phyloP scores from a whole-genome alignment of 2,888 invertebrate species.

The Bombylius major region DNA sequence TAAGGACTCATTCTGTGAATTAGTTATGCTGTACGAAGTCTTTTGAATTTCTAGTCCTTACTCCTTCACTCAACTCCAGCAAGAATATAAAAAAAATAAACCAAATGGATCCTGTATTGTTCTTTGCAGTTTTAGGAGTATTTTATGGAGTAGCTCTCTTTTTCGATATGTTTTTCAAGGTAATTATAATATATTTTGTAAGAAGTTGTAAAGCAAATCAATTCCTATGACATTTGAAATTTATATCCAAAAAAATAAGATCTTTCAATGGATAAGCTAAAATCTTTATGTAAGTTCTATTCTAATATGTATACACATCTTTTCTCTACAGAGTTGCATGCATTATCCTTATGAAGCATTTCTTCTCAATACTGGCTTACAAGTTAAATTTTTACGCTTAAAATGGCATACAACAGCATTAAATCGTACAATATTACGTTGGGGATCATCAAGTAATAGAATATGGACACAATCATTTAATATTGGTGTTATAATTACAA shows the following conservation, averaged over 20 bases:
- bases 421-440: conserved; percentile 60
- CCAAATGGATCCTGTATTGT: conserved; percentile 51
- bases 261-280: too few species aligned
- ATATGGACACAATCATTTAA: conserved; percentile 52
- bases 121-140: conserved; percentile 46
- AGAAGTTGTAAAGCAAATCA: not conserved
- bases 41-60: too few species aligned
- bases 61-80: too few species aligned
- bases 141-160: conserved; percentile 60
- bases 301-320: not conserved
- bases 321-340: conserved; percentile 60
- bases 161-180: conserved; percentile 75
- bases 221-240: not conserved
- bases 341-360: conserved; percentile 70
- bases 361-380: conserved; percentile 61
- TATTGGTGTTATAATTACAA: conserved; percentile 46
- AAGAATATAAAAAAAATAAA: not conserved
- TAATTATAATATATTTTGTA: too few species aligned
- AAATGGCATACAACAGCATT: conserved; percentile 70
- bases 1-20: too few species aligned
- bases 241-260: too few species aligned
- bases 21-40: too few species aligned
- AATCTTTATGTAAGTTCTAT: too few species aligned
- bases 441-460: conserved; percentile 42
- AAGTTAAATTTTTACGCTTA: conserved; percentile 56